Evolutionary conservation across 2,113 vertebrate genomes (phyloP), one percentile per base, ranked within the genome.

Genomic region (Tenebrosternarchus preto): DNA sequence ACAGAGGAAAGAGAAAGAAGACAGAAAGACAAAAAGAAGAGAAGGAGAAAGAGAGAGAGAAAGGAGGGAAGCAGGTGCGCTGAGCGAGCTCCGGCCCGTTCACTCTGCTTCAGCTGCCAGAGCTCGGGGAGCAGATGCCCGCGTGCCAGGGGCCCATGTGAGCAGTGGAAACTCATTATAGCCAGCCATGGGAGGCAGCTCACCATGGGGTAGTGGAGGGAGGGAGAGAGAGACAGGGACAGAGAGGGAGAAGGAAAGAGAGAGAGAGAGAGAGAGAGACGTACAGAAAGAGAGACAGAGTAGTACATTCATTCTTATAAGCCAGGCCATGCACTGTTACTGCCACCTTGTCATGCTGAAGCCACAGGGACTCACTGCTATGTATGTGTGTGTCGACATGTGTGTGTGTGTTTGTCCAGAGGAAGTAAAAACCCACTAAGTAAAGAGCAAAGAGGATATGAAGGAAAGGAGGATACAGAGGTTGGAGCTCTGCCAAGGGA

Each of bases 321-420:
- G 92, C 90, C 89, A 93, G 88, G 89, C 91, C 91, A 93, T 92
- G 92, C 92, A 88, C 87, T 90, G 90, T 88, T 90, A 88, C 90
- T 90, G 89, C 90, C 88, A 91, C 83, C 85, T 87, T 86, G 90
- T 85, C 91, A 93, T 92, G 92, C 91, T 88, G 88, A 91, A 90
- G 90, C 88, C 90, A 90, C 90, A 88, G 89, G 86, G 88, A 88
- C 88, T 80, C 75, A 53, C 64, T 79, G 73, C 73, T 83, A 31
- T 84, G 80, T 86, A 77, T 57, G 20, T 70, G 43, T 50, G 43
- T 50, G 43, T 50, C 12, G 9, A 50, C 11, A 50, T 50, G 43
- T 50, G 43, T 50, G 43, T 78, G 27, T 76, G 59, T 68, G 57
- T 63, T 61, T 46, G 76, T 36, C 67, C 31, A 77, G 63, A 22